phyloP scores from a whole-genome alignment of 2,797 vertebrate genomes.

The Pagetopsis macropterus region DNA sequence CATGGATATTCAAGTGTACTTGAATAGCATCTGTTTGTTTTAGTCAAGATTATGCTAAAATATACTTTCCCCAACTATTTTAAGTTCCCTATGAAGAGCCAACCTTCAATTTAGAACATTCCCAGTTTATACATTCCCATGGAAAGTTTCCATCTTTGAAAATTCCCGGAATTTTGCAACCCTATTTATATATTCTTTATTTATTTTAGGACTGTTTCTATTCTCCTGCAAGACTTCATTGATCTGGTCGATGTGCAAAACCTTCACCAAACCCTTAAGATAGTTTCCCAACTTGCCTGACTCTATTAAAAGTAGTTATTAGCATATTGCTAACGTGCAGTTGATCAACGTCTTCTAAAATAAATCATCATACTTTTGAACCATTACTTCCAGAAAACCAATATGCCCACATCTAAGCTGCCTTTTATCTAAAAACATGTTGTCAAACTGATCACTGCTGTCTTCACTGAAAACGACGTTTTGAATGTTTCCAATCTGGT shows the following conservation, averaged over 20 bases:
- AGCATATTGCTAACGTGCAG: not conserved
- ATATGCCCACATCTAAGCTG: not conserved
- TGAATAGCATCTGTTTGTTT: no score
- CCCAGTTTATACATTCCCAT: no score
- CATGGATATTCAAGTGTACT: no score
- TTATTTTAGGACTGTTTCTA: not conserved
- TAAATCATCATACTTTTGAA: not conserved
- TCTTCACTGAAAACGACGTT: not conserved
- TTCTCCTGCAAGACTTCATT: not conserved
- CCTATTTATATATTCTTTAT: no score
- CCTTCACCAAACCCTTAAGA: not conserved
- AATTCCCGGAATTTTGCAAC: no score
- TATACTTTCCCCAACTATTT: no score
- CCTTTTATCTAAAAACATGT: not conserved
- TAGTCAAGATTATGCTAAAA: no score
- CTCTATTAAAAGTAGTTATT: not conserved
- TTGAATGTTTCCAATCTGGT: constrained; percentile 1
- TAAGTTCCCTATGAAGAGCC: no score
- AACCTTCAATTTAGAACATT: no score
- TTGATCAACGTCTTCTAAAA: constrained; percentile 7
- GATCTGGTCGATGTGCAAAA: not conserved
- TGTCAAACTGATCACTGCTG: not conserved
- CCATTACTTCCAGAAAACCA: not conserved
- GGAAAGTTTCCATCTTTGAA: no score
- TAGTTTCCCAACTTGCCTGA: not conserved